A percentile compares a stretch with the other conserved stretches of the same genome.
Evolutionary conservation across 1,140 invertebrate genomes (phyloP).

Genomic region (Pectinophora gossypiella): DNA sequence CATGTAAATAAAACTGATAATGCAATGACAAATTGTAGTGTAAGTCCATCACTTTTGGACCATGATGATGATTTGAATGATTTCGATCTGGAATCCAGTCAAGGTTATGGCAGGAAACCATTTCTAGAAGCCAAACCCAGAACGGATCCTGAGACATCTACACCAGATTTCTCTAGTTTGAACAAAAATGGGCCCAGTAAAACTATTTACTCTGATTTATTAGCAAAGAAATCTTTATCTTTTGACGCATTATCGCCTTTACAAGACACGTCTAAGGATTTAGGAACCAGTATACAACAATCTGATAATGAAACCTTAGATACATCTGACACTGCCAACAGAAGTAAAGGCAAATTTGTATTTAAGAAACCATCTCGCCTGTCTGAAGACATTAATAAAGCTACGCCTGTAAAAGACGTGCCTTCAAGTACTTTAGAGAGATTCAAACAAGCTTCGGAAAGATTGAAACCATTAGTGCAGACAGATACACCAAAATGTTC

Average conservation of each 20-base stretch:
- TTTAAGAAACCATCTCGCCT: conserved; percentile 58
- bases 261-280: conserved; percentile 22
- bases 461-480: conserved; percentile 47
- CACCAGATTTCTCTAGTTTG: background rate
- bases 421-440: conserved; percentile 57
- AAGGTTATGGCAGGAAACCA: conserved; percentile 3
- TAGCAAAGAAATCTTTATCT: conserved; percentile 39
- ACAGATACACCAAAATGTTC: background rate
- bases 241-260: conserved; percentile 37
- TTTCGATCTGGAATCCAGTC: conserved; percentile 32
- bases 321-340: conserved; percentile 21
- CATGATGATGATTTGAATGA: conserved; percentile 33
- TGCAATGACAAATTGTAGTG: conserved; percentile 7
- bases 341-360: conserved; percentile 60
- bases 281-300: conserved; percentile 14
- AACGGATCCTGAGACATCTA: background rate
- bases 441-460: conserved; percentile 49
- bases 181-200: conserved; percentile 19
- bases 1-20: background rate
- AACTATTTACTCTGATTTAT: conserved; percentile 32
- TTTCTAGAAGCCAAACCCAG: conserved; percentile 10
- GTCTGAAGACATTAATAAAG: conserved; percentile 20
- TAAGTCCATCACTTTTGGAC: conserved; percentile 21
- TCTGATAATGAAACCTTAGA: conserved; percentile 15
- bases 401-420: conserved; percentile 28